Percentiles rank a stretch among this genome's conserved stretches.
phyloP scores from a whole-genome alignment of 1,140 invertebrate genomes.

The Mesaphorura yosii region DNA sequence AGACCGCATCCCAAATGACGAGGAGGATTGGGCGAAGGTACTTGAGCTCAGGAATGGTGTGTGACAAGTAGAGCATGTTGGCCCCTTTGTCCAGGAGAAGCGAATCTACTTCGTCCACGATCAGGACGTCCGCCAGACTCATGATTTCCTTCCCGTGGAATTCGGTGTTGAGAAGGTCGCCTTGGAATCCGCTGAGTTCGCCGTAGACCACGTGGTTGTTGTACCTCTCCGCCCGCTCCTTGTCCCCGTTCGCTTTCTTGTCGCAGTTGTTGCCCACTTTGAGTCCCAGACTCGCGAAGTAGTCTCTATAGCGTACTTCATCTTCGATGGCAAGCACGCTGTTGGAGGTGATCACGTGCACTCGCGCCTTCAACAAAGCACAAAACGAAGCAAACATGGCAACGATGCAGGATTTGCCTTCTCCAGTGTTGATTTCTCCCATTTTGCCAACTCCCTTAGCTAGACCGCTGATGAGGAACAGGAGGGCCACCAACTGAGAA shows the following conservation, averaged over 20 bases:
- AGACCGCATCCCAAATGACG: conserved; percentile 24
- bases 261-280: conserved; percentile 11
- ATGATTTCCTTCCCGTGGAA: conserved; percentile 5
- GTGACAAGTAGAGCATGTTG: conserved; percentile 15
- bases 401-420: conserved; percentile 19
- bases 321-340: conserved; percentile 13
- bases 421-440: conserved; percentile 18
- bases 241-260: background rate
- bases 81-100: conserved; percentile 22
- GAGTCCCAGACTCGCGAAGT: conserved; percentile 15
- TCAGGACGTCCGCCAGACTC: background rate
- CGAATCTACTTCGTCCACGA: conserved; percentile 25
- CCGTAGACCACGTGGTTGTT: conserved; percentile 13
- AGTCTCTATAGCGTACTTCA: background rate
- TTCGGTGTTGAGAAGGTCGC: conserved; percentile 8
- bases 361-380: background rate
- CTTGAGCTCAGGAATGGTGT: conserved; percentile 9
- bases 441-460: background rate
- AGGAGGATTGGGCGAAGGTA: conserved; percentile 1
- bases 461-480: background rate
- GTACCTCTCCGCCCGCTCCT: conserved; percentile 6
- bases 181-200: conserved; percentile 8
- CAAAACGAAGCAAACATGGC: conserved; percentile 7
- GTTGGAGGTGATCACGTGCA: conserved; percentile 17
- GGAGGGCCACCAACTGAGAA: background rate